Evolutionary conservation across 2,888 invertebrate species (phyloP), one percentile per base, ranked within the genome.

Genomic region (Gasteruption jaculator): DNA sequence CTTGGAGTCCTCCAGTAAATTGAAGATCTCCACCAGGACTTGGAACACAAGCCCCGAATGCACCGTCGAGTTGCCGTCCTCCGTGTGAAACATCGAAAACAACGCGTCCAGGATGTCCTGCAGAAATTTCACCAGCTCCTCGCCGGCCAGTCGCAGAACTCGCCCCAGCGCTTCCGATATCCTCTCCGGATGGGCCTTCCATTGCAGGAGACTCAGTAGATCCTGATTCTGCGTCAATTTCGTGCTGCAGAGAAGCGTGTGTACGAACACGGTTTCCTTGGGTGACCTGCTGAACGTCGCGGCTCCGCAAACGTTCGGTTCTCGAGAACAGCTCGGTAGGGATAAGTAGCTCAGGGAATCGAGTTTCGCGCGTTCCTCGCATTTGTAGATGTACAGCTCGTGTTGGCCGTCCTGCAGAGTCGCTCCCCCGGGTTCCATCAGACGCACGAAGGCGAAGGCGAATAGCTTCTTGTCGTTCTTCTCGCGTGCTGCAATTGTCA

Each of bases 161-260:
- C 89, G 79, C 1, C 86, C 81, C 10, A 95, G 72, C 0, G 91
- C 91, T 50, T 91, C 89, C 60, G 88, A 85, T 38, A 94, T 89
- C 56, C 84, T 81, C 52, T 91, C 90, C 0, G 91, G 91, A 57
- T 87, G 85, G 0, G 87, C 85, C 52, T 91, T 87, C 95, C 95
- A 95, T 68, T 93, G 89, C 3, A 96, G 74, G 29, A 95, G 72
- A 4, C 91, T 89, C 46, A 95, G 71, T 20, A 95, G 74, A 73
- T 95, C 93, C 60, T 85, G 86, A 64, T 95, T 95, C 72, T 95
- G 95, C 0, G 96, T 95, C 6, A 95, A 75, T 71, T 96, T 96
- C n/a, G 95, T 95, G 15, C 95, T 95, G 69, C 93, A 94, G 16
- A 96, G 75, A 26, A 91, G 69, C 0, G 94, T 92, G 58, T 81